Evolutionary conservation across 2,888 invertebrate species (phyloP).

Genomic region (Zeuzera pyrina): DNA sequence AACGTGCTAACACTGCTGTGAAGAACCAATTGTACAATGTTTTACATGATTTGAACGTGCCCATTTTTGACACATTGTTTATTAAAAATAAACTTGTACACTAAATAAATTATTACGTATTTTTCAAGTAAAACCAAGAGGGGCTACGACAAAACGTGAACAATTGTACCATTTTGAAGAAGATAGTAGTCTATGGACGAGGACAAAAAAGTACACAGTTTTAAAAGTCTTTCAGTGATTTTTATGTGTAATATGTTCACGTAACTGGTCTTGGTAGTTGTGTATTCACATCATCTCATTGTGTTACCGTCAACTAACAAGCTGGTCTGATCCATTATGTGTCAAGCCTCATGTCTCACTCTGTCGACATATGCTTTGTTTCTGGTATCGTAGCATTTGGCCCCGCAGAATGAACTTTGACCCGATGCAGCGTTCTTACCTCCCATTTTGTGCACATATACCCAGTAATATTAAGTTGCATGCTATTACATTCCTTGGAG

Average conservation of each 20-base stretch:
- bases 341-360: slow-evolving; percentile 41
- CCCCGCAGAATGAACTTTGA: slow-evolving; percentile 50
- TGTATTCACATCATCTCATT: slow-evolving; percentile 52
- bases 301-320: slow-evolving; percentile 61
- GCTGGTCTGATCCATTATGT: slow-evolving; percentile 36
- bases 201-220: slow-evolving; percentile 41
- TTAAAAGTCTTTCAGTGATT: slow-evolving; percentile 34
- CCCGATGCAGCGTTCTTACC: slow-evolving; percentile 52
- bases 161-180: slow-evolving; percentile 35
- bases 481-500: slow-evolving; percentile 42
- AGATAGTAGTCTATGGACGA: slow-evolving; percentile 34
- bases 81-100: not conserved
- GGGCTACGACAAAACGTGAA: slow-evolving; percentile 56
- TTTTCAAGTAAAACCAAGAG: slow-evolving; percentile 66
- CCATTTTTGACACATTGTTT: too few relatives aligned
- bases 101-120: slow-evolving; percentile 21
- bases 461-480: slow-evolving; percentile 51
- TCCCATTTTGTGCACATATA: slow-evolving; percentile 53
- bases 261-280: slow-evolving; percentile 62
- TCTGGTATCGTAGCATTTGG: slow-evolving; percentile 59
- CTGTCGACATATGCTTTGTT: slow-evolving; percentile 58
- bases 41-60: too few relatives aligned
- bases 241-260: slow-evolving; percentile 42
- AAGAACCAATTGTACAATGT: too few relatives aligned
- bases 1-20: too few relatives aligned